Conservation (phyloP, 2,113 vertebrate genomes). For the Dasyurus viverrinus region DNA sequence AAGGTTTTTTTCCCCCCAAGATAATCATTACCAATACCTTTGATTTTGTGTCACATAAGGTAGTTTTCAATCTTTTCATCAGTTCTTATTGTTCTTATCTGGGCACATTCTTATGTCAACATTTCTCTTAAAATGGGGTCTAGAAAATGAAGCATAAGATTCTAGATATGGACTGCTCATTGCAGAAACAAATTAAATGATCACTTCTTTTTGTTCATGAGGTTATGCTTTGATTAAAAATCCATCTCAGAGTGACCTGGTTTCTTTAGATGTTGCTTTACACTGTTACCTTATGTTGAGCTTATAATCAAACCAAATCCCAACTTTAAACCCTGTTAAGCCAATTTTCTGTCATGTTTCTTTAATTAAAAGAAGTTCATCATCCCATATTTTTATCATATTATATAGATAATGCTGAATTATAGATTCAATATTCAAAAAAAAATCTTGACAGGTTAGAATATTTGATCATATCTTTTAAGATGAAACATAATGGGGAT, state of each 20-base stretch:
- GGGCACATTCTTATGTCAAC: background rate
- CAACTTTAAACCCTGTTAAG: background rate
- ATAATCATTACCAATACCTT: background rate
- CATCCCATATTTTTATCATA: background rate
- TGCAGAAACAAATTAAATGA: background rate
- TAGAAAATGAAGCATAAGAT: background rate
- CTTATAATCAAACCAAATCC: background rate
- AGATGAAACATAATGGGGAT: background rate
- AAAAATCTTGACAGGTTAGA: background rate
- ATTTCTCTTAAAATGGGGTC: background rate
- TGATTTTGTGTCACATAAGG: background rate
- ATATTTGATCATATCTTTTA: background rate
- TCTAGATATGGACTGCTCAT: background rate
- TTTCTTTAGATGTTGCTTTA: background rate
- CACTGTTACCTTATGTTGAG: background rate
- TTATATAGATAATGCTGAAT: background rate
- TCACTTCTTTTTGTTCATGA: background rate
- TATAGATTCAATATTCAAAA: background rate
- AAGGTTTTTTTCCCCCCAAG: background rate
- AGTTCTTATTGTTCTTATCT: background rate
- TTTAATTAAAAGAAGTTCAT: background rate
- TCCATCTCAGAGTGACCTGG: background rate
- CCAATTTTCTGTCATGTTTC: background rate
- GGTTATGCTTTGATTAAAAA: background rate
- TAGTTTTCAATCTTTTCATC: background rate